A percentile compares a stretch with the other conserved stretches of the same genome.
Conservation (phyloP, 2,113 vertebrate genomes). For the Eonycteris spelaea region DNA sequence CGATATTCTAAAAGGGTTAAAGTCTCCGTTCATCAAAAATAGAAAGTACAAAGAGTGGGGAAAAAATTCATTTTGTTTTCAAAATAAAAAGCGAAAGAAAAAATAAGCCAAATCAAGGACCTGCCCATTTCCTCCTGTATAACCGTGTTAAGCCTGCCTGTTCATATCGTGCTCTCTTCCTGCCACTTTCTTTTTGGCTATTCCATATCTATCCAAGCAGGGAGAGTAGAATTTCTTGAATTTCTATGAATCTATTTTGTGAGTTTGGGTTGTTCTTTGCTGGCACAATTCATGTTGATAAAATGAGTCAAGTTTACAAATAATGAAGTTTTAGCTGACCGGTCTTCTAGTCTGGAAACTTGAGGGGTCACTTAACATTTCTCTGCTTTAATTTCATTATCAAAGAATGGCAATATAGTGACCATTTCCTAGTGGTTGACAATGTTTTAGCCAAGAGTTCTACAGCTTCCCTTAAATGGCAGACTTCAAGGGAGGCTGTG, state of each 20-base stretch:
- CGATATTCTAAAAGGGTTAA: constrained; percentile 13
- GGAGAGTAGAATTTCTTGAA: not conserved
- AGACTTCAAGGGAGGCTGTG: not conserved
- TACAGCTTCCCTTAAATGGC: not conserved
- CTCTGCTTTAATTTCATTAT: not conserved
- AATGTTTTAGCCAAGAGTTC: not conserved
- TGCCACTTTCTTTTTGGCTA: not conserved
- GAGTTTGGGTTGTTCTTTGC: not conserved
- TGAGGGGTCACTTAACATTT: not conserved
- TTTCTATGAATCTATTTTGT: constrained; percentile 1
- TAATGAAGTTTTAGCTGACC: not conserved
- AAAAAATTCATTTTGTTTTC: constrained; percentile 5
- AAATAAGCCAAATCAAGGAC: constrained; percentile 8
- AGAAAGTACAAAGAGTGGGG: not conserved
- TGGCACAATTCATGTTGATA: not conserved
- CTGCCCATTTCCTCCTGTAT: not conserved
- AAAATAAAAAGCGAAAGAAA: constrained; percentile 60
- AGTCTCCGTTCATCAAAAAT: not conserved
- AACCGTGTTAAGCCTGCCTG: not conserved
- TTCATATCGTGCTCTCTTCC: not conserved
- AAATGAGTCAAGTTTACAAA: not conserved
- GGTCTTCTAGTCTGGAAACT: not conserved
- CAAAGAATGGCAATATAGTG: not conserved
- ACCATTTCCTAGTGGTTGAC: not conserved
- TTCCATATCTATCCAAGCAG: constrained; percentile 10